These are phyloP conservation scores for Pygoscelis antarcticus DNA, from an alignment of 2,113 vertebrate species.

Conservation along the genomic window DNA sequence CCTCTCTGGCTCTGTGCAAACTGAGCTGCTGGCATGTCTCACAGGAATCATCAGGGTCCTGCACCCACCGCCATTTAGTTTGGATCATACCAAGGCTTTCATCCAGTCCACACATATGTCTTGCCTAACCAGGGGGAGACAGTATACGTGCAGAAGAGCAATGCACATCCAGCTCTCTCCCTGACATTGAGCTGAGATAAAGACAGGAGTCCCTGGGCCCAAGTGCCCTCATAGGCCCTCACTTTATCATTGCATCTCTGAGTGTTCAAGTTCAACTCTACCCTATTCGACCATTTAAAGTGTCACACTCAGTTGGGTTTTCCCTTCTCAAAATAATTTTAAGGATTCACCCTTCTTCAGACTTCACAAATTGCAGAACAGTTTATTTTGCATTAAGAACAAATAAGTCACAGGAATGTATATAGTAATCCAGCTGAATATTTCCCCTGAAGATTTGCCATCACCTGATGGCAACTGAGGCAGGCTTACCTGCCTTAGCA, in stretches of 20 bases:
- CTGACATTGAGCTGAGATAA: background rate
- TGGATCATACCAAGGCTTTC: background rate
- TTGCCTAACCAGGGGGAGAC: background rate
- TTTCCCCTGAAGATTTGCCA: background rate
- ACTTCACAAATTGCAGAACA: background rate
- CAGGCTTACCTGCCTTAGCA: background rate
- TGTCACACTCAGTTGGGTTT: background rate
- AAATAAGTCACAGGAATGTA: background rate
- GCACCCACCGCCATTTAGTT: fast-evolving
- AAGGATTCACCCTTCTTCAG: background rate
- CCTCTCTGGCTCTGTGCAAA: background rate
- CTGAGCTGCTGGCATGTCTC: background rate
- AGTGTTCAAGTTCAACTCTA: too few relatives aligned
- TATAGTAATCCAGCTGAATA: background rate
- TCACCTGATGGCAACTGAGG: background rate
- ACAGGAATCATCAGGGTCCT: background rate
- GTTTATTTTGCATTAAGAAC: background rate
- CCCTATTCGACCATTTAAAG: fast-evolving
- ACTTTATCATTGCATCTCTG: background rate
- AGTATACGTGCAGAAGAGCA: fast-evolving
- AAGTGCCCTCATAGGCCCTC: background rate
- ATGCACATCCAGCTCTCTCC: background rate
- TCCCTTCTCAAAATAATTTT: background rate
- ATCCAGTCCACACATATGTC: fast-evolving
- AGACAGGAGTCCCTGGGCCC: background rate